A percentile compares a stretch with the other conserved stretches of the same genome.
These are phyloP conservation scores for Cheilosia impressa DNA, from an alignment of 2,888 invertebrate species.

Conservation along the genomic window DNA sequence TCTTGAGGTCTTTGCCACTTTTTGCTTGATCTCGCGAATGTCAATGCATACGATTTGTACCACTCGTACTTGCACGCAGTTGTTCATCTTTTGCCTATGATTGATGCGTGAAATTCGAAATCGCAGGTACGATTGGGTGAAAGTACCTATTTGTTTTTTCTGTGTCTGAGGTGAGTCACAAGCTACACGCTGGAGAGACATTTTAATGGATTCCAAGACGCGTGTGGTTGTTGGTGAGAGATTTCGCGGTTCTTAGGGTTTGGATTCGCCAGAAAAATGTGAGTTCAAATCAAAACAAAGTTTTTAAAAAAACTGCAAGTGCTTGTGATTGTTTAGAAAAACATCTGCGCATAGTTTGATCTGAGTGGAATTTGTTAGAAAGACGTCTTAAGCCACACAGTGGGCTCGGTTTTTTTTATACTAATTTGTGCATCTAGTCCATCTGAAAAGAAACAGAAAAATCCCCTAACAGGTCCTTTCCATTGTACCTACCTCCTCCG, in stretches of 20 bases:
- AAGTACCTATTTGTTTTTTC: not conserved
- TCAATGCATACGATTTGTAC: not conserved
- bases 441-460: too few species aligned
- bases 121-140: conserved; percentile 7
- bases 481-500: too few species aligned
- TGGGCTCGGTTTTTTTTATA: too few species aligned
- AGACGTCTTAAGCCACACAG: too few species aligned
- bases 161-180: not conserved
- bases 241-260: not conserved
- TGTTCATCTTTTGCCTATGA: conserved; percentile 4
- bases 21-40: not conserved
- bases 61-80: not conserved
- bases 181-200: not conserved
- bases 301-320: not conserved
- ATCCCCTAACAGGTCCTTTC: too few species aligned
- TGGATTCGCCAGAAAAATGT: not conserved
- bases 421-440: too few species aligned
- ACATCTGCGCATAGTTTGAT: too few species aligned
- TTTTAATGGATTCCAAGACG: not conserved
- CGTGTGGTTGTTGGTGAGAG: not conserved
- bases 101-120: conserved; percentile 25
- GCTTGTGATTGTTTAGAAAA: not conserved
- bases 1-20: not conserved
- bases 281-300: not conserved
- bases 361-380: too few species aligned